Percentiles rank a stretch among this genome's conserved stretches.
Evolutionary conservation across 1,140 invertebrate species (phyloP).

Genomic region (Drosophila ambigua): DNA sequence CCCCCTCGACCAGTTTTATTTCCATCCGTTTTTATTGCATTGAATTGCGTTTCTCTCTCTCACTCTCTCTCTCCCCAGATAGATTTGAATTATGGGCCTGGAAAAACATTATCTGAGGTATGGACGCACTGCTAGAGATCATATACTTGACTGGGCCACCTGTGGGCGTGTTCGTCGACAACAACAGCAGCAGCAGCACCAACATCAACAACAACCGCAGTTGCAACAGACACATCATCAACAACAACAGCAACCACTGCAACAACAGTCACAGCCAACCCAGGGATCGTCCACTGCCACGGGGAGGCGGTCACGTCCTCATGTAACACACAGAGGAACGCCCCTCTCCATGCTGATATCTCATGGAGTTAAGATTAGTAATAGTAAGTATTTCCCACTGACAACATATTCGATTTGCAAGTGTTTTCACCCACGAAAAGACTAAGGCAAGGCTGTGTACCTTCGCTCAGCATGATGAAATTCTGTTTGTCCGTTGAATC

Average conservation of each 20-base stretch:
- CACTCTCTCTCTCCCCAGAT: slow-evolving; percentile 18
- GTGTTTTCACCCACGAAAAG: too few species aligned
- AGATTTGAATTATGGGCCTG: slow-evolving; percentile 85
- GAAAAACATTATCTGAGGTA: slow-evolving; percentile 91
- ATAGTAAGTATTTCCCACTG: slow-evolving; percentile 86
- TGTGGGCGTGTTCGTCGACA: slow-evolving; percentile 66
- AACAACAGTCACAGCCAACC: slow-evolving; percentile 26
- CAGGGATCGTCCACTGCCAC: slow-evolving; percentile 47
- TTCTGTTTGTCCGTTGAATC: neutral
- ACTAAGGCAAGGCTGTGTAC: too few species aligned
- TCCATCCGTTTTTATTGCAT: slow-evolving; percentile 33
- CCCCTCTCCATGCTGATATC: slow-evolving; percentile 91
- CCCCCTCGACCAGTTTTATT: slow-evolving; percentile 21
- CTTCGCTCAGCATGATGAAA: too few species aligned
- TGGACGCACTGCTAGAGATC: slow-evolving; percentile 88
- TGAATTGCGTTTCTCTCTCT: slow-evolving; percentile 15
- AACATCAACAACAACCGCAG: slow-evolving; percentile 41
- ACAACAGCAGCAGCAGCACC: slow-evolving; percentile 37
- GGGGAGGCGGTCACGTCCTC: slow-evolving; percentile 63
- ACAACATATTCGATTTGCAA: neutral
- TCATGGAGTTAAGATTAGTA: slow-evolving; percentile 88
- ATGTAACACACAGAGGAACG: slow-evolving; percentile 85
- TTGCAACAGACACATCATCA: slow-evolving; percentile 38
- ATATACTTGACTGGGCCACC: slow-evolving; percentile 86
- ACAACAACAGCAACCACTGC: slow-evolving; percentile 34